Evolutionary conservation across 2,113 vertebrate genomes (phyloP), one percentile per base, ranked within the genome.

Genomic region (Aramus guarauna): DNA sequence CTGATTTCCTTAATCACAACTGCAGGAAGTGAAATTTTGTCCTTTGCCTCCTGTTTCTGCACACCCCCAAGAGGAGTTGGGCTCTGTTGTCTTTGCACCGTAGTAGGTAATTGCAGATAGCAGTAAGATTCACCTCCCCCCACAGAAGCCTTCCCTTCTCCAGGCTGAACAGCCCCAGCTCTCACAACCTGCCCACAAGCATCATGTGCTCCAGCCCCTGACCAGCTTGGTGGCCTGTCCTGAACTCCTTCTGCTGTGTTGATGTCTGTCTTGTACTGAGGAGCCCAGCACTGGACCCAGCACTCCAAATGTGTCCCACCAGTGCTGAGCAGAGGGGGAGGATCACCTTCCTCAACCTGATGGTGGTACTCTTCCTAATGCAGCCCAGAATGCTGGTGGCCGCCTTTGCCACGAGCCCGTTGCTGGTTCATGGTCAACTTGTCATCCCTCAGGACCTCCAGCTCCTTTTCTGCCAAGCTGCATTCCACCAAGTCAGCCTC

Each of bases 1-100:
- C 18, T 13, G 1, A 18, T 50, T 63, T 86, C 32, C 10, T 53
- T 43, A 55, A 32, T 34, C 0, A 0, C 30, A 72, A 48, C 36
- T 94, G 36, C 39, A 21, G 0, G n/a, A n/a, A n/a, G n/a, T n/a
- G n/a, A n/a, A n/a, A n/a, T 62, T 74, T 15, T 37, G 34, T 58
- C 36, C 15, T 77, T 80, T 69, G 12, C n/a, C 11, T 78, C 37
- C 9, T 37, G 9, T 93, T 83, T 63, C 15, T 86, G 19, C 34
- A 27, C 1, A 5, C 11, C 26, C 90, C 27, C 19, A 15, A 37
- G 52, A 36, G 32, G 10, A 59, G 43, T 4, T 67, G 26, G 13
- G 12, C 36, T 80, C 36, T 41, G 15, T 63, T 91, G 41, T 63
- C 32, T 58, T 76, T 52, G 24, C 10, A 18, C 19, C 3, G 0